Evolutionary conservation across 2,113 vertebrate species (phyloP).

Genomic region (Rhabdornis inornatus): DNA sequence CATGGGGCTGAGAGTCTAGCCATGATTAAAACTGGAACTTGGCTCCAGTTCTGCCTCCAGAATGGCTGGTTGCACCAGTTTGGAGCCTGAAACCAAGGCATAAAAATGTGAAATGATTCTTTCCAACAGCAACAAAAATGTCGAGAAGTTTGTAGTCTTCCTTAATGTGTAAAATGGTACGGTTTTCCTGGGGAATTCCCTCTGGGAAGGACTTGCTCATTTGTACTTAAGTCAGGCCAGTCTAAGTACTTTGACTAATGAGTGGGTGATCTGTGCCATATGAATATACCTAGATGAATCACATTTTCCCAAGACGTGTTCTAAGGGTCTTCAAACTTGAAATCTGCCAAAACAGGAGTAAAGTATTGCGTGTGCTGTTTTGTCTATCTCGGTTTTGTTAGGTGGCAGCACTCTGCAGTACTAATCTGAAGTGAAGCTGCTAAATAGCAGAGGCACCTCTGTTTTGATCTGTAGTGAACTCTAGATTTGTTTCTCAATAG

Average conservation of each 20-base stretch:
- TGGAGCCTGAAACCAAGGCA: background rate
- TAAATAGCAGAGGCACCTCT: background rate
- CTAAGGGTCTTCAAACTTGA: background rate
- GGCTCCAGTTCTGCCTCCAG: background rate
- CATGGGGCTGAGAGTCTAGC: background rate
- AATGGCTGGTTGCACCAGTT: background rate
- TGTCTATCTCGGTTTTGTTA: background rate
- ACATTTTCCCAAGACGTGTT: background rate
- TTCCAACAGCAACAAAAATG: constrained; percentile 16
- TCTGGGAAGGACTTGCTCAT: background rate
- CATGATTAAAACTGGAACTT: background rate
- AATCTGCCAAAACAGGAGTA: background rate
- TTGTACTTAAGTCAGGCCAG: background rate
- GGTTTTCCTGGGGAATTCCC: background rate
- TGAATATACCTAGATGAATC: background rate
- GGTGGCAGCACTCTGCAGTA: background rate
- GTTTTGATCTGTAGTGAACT: background rate
- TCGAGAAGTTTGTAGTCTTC: background rate
- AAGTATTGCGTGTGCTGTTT: background rate
- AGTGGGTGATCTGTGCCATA: background rate
- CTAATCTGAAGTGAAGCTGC: background rate
- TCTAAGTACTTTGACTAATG: background rate
- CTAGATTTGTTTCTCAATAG: background rate
- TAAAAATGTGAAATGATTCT: background rate
- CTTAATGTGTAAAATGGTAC: background rate